Evolutionary conservation across 2,888 invertebrate species (phyloP).

Genomic region (Dicranocentrus wangi): DNA sequence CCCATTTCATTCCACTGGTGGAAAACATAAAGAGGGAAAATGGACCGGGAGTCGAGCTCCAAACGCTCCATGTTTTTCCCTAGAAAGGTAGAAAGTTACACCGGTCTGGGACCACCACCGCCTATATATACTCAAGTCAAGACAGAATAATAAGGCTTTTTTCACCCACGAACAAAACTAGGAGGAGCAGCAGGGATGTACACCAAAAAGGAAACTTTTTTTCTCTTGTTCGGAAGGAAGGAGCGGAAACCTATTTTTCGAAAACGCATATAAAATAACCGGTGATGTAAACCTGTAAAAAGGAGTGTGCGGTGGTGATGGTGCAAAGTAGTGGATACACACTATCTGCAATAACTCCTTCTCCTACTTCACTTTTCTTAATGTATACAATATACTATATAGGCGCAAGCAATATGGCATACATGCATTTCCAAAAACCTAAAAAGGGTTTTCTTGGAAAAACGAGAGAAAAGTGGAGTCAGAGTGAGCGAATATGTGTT

Average conservation of each 20-base stretch:
- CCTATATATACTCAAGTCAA: background rate
- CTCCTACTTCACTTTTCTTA: constrained; percentile 2
- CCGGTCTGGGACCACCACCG: background rate
- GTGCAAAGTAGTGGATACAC: background rate
- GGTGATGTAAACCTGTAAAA: constrained; percentile 19
- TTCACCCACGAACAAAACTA: no score
- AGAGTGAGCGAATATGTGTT: constrained; percentile 14
- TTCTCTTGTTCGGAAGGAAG: background rate
- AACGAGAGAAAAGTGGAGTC: constrained; percentile 2
- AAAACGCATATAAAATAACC: constrained; percentile 61
- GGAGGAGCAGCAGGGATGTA: background rate
- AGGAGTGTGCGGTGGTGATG: constrained; percentile 10
- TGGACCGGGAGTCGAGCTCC: background rate
- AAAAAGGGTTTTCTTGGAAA: background rate
- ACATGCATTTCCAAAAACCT: background rate
- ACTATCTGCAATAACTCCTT: constrained; percentile 18
- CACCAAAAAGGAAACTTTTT: background rate
- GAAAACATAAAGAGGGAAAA: background rate
- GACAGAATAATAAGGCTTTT: no score
- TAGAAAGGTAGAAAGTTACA: constrained; percentile 13
- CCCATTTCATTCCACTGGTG: no score
- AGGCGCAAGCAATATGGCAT: constrained; percentile 7
- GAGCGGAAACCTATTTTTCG: constrained; percentile 62
- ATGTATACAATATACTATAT: constrained; percentile 5
- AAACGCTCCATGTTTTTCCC: background rate